A percentile compares a stretch with the other conserved stretches of the same genome.
These are phyloP conservation scores for Drosophila malerkotliana DNA, from an alignment of 1,140 invertebrate species.

Conservation along the genomic window DNA sequence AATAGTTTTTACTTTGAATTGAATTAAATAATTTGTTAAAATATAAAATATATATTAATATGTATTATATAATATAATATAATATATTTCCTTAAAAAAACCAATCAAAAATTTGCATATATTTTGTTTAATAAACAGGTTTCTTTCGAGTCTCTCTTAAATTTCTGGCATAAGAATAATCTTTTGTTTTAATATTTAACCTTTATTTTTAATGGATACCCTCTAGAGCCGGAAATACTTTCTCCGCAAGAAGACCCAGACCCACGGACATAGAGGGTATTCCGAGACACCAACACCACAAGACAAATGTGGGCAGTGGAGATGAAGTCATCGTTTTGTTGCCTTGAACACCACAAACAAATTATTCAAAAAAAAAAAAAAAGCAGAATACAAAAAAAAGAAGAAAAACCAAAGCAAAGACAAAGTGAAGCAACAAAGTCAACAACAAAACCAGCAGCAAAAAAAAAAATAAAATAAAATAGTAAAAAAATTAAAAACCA, in stretches of 20 bases:
- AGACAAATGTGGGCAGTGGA: slow-evolving; percentile 48
- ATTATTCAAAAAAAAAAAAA: slow-evolving; percentile 5
- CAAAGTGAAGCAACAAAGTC: slow-evolving; percentile 6
- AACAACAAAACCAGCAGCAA: no score
- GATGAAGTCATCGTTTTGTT: slow-evolving; percentile 71
- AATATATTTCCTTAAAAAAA: neutral
- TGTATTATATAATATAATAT: neutral
- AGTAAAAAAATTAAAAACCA: slow-evolving; percentile 31
- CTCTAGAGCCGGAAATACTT: slow-evolving; percentile 2
- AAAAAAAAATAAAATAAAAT: slow-evolving; percentile 25
- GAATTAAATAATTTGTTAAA: no score
- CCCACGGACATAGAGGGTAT: slow-evolving; percentile 12
- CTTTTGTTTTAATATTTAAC: neutral
- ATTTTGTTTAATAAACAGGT: neutral
- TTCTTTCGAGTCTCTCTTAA: neutral
- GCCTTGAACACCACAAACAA: slow-evolving; percentile 46
- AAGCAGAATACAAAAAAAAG: slow-evolving; percentile 7
- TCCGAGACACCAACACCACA: slow-evolving; percentile 18
- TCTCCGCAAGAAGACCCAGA: neutral
- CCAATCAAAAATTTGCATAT: no score
- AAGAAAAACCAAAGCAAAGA: slow-evolving; percentile 9
- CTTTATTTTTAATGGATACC: neutral
- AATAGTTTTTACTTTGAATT: no score
- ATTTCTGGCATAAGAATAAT: no score
- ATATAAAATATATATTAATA: no score